These are phyloP conservation scores for Synergus laeviventris DNA, from an alignment of 2,888 invertebrate species.

Conservation along the genomic window DNA sequence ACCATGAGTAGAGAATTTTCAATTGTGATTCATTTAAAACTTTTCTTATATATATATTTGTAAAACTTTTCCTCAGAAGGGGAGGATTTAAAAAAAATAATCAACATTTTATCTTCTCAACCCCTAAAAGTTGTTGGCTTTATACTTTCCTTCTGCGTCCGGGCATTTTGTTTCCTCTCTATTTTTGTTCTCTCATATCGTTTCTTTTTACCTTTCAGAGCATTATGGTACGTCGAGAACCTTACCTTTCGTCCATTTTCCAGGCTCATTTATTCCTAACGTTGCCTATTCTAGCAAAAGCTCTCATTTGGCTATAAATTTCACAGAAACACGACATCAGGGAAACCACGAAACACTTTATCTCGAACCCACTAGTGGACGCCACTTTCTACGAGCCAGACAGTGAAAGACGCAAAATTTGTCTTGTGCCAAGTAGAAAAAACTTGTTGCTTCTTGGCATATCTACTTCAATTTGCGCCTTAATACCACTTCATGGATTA, in stretches of 20 bases:
- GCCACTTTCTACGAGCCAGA: neutral
- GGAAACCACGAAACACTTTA: conserved; percentile 13
- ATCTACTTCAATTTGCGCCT: neutral
- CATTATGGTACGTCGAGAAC: conserved; percentile 38
- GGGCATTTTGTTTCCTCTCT: conserved; percentile 32
- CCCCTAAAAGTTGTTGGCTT: conserved; percentile 39
- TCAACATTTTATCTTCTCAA: neutral
- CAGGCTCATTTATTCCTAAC: conserved; percentile 49
- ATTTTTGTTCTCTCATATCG: conserved; percentile 33
- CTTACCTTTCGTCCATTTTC: conserved; percentile 40
- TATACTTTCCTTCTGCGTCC: conserved; percentile 43
- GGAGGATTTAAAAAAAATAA: neutral
- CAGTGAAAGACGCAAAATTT: neutral
- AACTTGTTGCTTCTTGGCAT: conserved; percentile 13
- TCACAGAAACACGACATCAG: conserved; percentile 16
- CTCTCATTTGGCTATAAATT: conserved; percentile 23
- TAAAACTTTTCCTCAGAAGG: neutral
- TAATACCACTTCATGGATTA: neutral
- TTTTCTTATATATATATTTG: neutral
- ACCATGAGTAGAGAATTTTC: too few species aligned
- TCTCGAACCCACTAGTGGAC: neutral
- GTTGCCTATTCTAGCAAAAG: conserved; percentile 40
- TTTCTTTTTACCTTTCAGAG: conserved; percentile 40
- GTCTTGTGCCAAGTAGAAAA: conserved; percentile 1
- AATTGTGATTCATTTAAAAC: neutral